A percentile compares a stretch with the other conserved stretches of the same genome.
Evolutionary conservation across 2,888 invertebrate genomes (phyloP).

Genomic region (Eretmocerus hayati): DNA sequence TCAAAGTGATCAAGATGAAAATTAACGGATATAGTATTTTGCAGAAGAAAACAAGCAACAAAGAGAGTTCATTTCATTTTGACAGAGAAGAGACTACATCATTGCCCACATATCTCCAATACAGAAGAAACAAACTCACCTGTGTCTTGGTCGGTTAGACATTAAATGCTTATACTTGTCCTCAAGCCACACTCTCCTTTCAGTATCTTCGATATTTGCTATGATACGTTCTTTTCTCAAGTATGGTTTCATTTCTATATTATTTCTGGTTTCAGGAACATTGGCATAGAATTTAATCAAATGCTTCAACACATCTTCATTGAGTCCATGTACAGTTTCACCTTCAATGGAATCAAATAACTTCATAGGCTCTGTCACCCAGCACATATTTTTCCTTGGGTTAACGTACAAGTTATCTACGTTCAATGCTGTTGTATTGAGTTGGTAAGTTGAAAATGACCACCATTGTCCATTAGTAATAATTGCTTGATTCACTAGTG

Average conservation of each 20-base stretch:
- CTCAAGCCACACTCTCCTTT: conserved; percentile 65
- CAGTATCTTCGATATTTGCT: conserved; percentile 64
- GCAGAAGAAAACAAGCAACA: too few relatives aligned
- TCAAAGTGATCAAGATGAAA: too few relatives aligned
- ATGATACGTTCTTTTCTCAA: conserved; percentile 55
- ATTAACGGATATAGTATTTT: too few relatives aligned
- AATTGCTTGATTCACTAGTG: conserved; percentile 79
- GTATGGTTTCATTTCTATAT: conserved; percentile 66
- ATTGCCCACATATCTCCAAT: too few relatives aligned
- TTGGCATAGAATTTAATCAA: conserved; percentile 71
- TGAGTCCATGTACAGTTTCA: conserved; percentile 68
- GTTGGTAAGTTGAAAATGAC: conserved; percentile 84
- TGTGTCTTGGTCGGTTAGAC: conserved; percentile 60
- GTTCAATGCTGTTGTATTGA: conserved; percentile 75
- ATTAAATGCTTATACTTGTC: conserved; percentile 60
- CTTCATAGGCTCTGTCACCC: conserved; percentile 64
- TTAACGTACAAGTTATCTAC: conserved; percentile 59
- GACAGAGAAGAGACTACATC: too few relatives aligned
- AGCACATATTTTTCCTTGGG: conserved; percentile 71
- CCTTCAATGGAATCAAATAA: conserved; percentile 67
- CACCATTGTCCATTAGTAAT: conserved; percentile 82
- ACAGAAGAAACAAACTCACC: too few relatives aligned
- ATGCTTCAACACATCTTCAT: conserved; percentile 68
- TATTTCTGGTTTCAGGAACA: conserved; percentile 55
- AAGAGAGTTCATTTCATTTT: too few relatives aligned